These are phyloP conservation scores for Pempheris klunzingeri DNA, from an alignment of 2,797 vertebrate species.

Conservation along the genomic window DNA sequence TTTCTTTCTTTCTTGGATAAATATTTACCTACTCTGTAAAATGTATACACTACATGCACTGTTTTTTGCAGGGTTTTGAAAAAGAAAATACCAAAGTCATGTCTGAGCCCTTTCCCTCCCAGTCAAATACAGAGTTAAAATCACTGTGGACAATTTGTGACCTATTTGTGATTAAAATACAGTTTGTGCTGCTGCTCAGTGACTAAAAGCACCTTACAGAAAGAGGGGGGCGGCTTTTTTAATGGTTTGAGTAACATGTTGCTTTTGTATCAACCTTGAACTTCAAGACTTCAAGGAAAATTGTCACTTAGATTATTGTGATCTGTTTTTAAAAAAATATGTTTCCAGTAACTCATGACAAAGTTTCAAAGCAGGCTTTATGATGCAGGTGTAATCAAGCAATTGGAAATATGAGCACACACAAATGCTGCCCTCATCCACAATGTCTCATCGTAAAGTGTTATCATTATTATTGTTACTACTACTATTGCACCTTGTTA, in stretches of 20 bases:
- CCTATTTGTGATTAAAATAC: neutral
- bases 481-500: neutral
- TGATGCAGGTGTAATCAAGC: constrained; percentile 14
- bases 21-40: neutral
- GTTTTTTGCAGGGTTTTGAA: neutral
- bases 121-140: neutral
- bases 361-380: constrained; percentile 23
- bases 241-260: neutral
- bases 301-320: neutral
- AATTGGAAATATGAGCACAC: constrained; percentile 9
- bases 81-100: neutral
- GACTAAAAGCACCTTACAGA: neutral
- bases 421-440: neutral
- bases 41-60: neutral
- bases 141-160: neutral
- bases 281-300: neutral
- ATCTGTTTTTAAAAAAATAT: neutral
- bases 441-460: neutral
- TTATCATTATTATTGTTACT: neutral
- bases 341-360: neutral
- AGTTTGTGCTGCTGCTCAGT: neutral
- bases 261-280: neutral
- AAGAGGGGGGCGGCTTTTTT: neutral
- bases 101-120: neutral
- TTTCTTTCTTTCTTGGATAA: neutral